Percentiles rank a stretch among this genome's conserved stretches.
These are phyloP conservation scores for Tetrax tetrax DNA, from an alignment of 2,113 vertebrate genomes.

Conservation along the genomic window DNA sequence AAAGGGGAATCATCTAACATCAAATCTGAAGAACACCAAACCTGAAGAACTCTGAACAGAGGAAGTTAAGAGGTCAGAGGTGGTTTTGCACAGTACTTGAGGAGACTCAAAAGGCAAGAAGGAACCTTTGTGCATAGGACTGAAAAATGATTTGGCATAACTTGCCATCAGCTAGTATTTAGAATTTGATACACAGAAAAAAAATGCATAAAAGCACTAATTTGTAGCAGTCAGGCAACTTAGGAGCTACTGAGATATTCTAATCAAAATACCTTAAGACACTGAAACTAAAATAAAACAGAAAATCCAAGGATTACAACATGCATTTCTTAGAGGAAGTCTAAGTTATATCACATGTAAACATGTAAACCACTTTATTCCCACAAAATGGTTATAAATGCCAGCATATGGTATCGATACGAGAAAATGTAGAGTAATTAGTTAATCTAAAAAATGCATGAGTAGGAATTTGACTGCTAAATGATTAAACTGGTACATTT, in stretches of 20 bases:
- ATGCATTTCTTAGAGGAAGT: not conserved
- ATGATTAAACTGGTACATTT: slow-evolving; percentile 67
- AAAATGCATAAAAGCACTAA: not conserved
- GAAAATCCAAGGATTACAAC: not conserved
- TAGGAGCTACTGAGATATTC: not conserved
- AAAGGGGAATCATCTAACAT: not conserved
- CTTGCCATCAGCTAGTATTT: not conserved
- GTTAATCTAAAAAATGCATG: slow-evolving; percentile 72
- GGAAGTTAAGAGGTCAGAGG: not conserved
- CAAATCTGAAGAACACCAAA: not conserved
- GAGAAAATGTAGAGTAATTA: slow-evolving; percentile 62
- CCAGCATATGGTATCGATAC: slow-evolving; percentile 36
- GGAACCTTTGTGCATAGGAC: not conserved
- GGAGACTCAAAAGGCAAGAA: not conserved
- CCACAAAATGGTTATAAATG: slow-evolving; percentile 20
- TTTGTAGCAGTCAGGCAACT: not conserved
- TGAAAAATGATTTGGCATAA: not conserved
- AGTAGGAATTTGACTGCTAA: slow-evolving; percentile 71
- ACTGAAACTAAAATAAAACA: not conserved
- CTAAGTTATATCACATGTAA: not conserved
- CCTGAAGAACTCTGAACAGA: not conserved
- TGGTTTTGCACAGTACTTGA: not conserved
- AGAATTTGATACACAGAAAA: not conserved
- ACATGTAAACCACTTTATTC: slow-evolving; percentile 25
- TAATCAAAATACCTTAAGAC: not conserved